phyloP scores from a whole-genome alignment of 2,113 vertebrate genomes.

The Mungos mungo region DNA sequence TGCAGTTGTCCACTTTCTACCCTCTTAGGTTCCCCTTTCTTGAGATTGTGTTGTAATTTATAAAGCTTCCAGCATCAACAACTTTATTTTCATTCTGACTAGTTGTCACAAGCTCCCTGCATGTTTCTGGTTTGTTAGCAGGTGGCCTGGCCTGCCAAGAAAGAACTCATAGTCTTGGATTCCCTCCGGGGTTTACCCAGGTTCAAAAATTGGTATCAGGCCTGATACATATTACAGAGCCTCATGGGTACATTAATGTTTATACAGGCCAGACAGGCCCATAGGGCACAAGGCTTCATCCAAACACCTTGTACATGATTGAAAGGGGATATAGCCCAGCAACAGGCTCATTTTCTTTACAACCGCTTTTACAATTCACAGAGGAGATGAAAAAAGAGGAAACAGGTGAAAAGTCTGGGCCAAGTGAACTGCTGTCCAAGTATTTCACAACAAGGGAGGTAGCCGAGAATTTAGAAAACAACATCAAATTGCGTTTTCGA shows the following conservation, averaged over 20 bases:
- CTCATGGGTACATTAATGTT: not conserved
- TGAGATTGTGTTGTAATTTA: slow-evolving; percentile 41
- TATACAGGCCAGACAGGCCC: not conserved
- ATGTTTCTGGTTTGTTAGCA: slow-evolving; percentile 64
- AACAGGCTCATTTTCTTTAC: not conserved
- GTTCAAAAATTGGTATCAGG: slow-evolving; percentile 57
- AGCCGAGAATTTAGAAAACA: slow-evolving; percentile 60
- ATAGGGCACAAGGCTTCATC: not conserved
- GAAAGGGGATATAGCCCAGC: not conserved
- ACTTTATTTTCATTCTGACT: slow-evolving; percentile 59
- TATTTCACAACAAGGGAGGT: slow-evolving; percentile 65
- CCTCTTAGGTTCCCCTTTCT: not conserved
- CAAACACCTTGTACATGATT: not conserved
- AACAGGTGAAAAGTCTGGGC: slow-evolving; percentile 66
- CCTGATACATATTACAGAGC: not conserved
- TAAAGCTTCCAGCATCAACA: slow-evolving; percentile 60
- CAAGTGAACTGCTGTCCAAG: slow-evolving; percentile 50
- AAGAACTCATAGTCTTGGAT: not conserved
- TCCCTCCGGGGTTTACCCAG: not conserved
- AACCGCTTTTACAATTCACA: slow-evolving; percentile 23
- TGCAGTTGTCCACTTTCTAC: not conserved
- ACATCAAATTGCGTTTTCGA: not conserved
- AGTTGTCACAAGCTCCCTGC: slow-evolving; percentile 19
- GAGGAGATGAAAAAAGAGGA: slow-evolving; percentile 58
- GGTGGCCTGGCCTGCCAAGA: slow-evolving; percentile 56